Percentiles rank a stretch among this genome's conserved stretches.
These are phyloP conservation scores for Enteromius mattozi DNA, from an alignment of 2,797 vertebrate species.

Conservation along the genomic window DNA sequence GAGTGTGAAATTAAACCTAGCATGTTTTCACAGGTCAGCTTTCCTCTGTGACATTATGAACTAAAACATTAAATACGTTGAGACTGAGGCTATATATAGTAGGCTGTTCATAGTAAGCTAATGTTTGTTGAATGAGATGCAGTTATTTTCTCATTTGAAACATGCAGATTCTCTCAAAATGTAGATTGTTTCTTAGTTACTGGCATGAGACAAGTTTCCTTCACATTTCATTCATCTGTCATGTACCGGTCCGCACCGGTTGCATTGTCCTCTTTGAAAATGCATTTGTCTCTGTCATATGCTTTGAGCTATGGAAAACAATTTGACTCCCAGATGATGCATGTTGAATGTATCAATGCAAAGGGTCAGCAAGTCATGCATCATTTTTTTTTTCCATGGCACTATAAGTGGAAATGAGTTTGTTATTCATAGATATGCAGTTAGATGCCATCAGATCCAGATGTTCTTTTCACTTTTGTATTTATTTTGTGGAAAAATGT, in stretches of 20 bases:
- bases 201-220: neutral
- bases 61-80: neutral
- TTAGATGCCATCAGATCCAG: neutral
- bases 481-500: neutral
- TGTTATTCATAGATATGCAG: constrained; percentile 8
- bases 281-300: constrained; percentile 15
- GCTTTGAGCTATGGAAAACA: constrained; percentile 21
- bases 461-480: constrained; percentile 1
- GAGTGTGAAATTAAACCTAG: constrained; percentile 39
- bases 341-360: constrained; percentile 22
- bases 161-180: neutral
- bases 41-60: neutral
- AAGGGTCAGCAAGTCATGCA: constrained; percentile 14
- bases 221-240: neutral
- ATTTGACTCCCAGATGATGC: constrained; percentile 23
- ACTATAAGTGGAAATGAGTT: neutral
- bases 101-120: neutral
- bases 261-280: neutral
- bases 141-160: neutral
- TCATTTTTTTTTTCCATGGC: neutral
- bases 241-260: neutral
- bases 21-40: neutral
- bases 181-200: neutral
- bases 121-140: neutral
- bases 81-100: neutral